A percentile compares a stretch with the other conserved stretches of the same genome.
Evolutionary conservation across 2,888 invertebrate genomes (phyloP).

Genomic region (Darwinula stevensoni): DNA sequence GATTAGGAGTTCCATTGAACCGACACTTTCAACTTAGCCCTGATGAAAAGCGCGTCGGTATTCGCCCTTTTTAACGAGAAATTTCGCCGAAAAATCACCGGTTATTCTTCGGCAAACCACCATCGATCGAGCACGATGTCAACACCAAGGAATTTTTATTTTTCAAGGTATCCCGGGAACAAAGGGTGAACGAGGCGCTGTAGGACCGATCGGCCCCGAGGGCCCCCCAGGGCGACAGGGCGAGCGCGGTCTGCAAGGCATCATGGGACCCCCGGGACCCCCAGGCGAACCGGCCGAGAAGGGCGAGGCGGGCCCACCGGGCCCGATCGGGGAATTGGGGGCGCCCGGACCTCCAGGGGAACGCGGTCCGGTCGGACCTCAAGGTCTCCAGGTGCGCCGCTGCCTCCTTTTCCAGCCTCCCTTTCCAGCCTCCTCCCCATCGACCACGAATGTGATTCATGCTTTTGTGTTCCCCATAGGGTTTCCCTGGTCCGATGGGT

Average conservation of each 20-base stretch:
- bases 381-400: slow-evolving; percentile 30
- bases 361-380: slow-evolving; percentile 35
- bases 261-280: slow-evolving; percentile 37
- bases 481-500: slow-evolving; percentile 28
- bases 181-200: slow-evolving; percentile 40
- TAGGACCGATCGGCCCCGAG: slow-evolving; percentile 38
- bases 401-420: slow-evolving; percentile 10
- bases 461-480: slow-evolving; percentile 8
- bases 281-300: slow-evolving; percentile 52
- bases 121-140: too few relatives aligned
- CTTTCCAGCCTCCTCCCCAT: too few relatives aligned
- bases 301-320: slow-evolving; percentile 41
- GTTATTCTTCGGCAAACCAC: too few relatives aligned
- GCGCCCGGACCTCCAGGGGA: slow-evolving; percentile 43
- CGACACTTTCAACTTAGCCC: too few relatives aligned
- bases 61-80: too few relatives aligned
- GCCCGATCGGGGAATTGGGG: slow-evolving; percentile 35
- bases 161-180: slow-evolving; percentile 33
- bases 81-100: too few relatives aligned
- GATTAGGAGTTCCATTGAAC: too few relatives aligned
- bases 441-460: too few relatives aligned
- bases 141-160: too few relatives aligned
- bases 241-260: slow-evolving; percentile 45
- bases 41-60: too few relatives aligned
- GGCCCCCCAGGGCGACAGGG: slow-evolving; percentile 43